Evolutionary conservation across 2,797 vertebrate species (phyloP).

Genomic region (Eulemur coronatus): DNA sequence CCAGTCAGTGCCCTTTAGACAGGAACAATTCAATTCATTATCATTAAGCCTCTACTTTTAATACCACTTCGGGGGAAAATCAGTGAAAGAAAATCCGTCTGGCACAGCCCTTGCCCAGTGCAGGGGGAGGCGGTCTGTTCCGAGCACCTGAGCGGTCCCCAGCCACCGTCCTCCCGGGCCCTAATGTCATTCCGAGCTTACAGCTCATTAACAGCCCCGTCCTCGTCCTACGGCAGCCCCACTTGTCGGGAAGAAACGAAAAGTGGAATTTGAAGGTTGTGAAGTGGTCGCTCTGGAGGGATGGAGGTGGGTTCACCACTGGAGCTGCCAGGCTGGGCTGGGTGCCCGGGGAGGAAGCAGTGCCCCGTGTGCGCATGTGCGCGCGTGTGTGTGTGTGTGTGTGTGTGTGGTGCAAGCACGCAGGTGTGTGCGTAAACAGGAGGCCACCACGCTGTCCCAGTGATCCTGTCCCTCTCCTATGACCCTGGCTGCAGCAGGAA

Average conservation of each 20-base stretch:
- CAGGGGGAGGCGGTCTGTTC: conserved; percentile 71
- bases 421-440: not conserved
- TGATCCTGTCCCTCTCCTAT: not conserved
- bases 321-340: rapidly evolving
- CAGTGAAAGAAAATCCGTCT: conserved; percentile 78
- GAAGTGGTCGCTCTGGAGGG: not conserved
- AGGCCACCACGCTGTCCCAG: not conserved
- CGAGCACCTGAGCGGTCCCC: conserved; percentile 82
- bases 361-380: rapidly evolving
- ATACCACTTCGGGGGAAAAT: conserved; percentile 80
- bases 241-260: conserved; percentile 66
- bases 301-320: not conserved
- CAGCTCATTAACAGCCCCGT: conserved; percentile 77
- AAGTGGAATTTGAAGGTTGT: conserved; percentile 45
- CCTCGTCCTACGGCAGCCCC: conserved; percentile 75
- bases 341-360: rapidly evolving
- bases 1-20: conserved; percentile 83
- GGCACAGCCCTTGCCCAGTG: conserved; percentile 70
- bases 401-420: rapidly evolving
- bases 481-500: not conserved
- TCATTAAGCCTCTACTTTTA: conserved; percentile 84
- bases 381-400: no score
- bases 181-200: conserved; percentile 80
- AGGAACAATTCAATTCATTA: conserved; percentile 89
- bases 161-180: conserved; percentile 71